A percentile compares a stretch with the other conserved stretches of the same genome.
phyloP scores from a whole-genome alignment of 2,888 invertebrate species.

The Macrosoma leucophasiata region DNA sequence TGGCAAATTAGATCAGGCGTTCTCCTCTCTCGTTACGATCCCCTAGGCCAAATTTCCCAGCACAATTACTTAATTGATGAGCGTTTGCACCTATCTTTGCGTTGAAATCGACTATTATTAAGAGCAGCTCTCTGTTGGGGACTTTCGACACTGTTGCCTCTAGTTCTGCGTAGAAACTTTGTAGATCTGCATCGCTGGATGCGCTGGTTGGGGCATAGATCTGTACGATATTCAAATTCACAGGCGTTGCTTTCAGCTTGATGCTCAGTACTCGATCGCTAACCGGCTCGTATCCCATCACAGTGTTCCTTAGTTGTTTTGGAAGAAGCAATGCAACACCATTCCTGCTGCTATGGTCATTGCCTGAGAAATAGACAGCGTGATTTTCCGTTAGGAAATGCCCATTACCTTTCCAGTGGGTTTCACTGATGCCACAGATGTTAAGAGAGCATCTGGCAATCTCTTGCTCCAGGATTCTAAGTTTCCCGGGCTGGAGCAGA shows the following conservation, averaged over 20 bases:
- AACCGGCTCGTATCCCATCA: slow-evolving; percentile 11
- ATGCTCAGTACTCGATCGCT: slow-evolving; percentile 13
- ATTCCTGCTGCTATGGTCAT: slow-evolving; percentile 9
- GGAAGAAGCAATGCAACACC: slow-evolving; percentile 13
- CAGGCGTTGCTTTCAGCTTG: slow-evolving; percentile 11
- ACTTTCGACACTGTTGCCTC: slow-evolving; percentile 11
- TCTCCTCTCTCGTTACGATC: slow-evolving; percentile 10
- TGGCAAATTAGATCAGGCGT: slow-evolving; percentile 5
- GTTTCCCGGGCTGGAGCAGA: slow-evolving; percentile 11
- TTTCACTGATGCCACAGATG: slow-evolving; percentile 17
- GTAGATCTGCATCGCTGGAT: slow-evolving; percentile 5
- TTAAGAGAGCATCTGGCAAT: slow-evolving; percentile 3
- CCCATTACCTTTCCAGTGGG: slow-evolving; percentile 20
- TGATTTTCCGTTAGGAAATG: slow-evolving; percentile 19
- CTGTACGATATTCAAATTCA: slow-evolving; percentile 10
- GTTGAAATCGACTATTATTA: slow-evolving; percentile 22
- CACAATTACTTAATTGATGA: slow-evolving; percentile 2
- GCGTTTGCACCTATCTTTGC: slow-evolving; percentile 10
- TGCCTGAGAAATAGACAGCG: slow-evolving; percentile 12
- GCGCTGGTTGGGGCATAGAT: slow-evolving; percentile 16
- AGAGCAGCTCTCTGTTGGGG: slow-evolving; percentile 17
- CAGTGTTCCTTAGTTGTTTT: slow-evolving; percentile 6
- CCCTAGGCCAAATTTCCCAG: slow-evolving; percentile 7
- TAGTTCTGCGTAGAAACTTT: slow-evolving; percentile 10
- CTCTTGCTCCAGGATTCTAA: slow-evolving; percentile 15